Percentiles rank a stretch among this genome's conserved stretches.
These are phyloP conservation scores for Isoperla grammatica DNA, from an alignment of 2,888 invertebrate species.

Conservation along the genomic window DNA sequence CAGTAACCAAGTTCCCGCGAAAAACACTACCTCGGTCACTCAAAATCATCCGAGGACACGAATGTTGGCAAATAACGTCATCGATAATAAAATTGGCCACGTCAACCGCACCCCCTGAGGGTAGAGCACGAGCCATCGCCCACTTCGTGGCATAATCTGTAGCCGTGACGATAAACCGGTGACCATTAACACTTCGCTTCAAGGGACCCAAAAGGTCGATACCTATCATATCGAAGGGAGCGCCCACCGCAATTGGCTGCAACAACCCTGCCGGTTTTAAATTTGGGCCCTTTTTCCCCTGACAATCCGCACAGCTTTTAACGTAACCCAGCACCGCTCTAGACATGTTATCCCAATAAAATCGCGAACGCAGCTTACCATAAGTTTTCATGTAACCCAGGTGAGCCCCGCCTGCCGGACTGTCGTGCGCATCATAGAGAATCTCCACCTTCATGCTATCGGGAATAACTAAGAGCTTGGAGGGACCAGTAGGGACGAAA, in stretches of 20 bases:
- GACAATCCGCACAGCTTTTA: constrained; percentile 23
- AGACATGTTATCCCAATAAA: constrained; percentile 25
- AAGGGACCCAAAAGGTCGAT: constrained; percentile 30
- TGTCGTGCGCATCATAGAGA: constrained; percentile 28
- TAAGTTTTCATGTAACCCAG: constrained; percentile 22
- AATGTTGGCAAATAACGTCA: constrained; percentile 22
- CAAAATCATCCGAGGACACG: constrained; percentile 22
- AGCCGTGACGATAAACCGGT: not conserved
- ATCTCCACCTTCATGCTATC: constrained; percentile 21
- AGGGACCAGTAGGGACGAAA: not conserved
- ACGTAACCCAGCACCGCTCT: constrained; percentile 20
- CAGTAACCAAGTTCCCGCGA: constrained; percentile 22
- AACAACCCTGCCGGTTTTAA: constrained; percentile 21
- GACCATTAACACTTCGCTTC: constrained; percentile 1
- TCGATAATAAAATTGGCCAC: constrained; percentile 29
- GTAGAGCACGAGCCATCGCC: constrained; percentile 21
- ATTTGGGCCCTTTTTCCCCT: constrained; percentile 16
- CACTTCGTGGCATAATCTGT: constrained; percentile 13
- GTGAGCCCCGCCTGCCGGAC: constrained; percentile 23
- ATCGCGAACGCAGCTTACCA: constrained; percentile 14
- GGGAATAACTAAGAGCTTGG: constrained; percentile 22
- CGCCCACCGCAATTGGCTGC: constrained; percentile 19
- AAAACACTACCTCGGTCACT: constrained; percentile 32
- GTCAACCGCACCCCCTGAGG: constrained; percentile 19
- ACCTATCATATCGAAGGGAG: constrained; percentile 24